phyloP scores from a whole-genome alignment of 2,888 invertebrate species.

The Fragum fragum region DNA sequence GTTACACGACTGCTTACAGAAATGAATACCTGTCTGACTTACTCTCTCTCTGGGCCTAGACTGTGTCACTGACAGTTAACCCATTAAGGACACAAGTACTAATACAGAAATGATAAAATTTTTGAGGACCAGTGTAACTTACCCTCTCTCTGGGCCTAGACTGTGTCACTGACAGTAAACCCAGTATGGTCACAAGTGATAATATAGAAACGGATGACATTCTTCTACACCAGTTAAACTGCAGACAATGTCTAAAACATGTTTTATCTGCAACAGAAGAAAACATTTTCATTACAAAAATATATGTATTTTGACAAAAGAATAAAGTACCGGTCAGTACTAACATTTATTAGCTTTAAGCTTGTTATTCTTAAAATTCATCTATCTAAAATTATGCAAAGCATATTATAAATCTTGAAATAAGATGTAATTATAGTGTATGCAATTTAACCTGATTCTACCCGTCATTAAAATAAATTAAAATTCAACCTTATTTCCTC shows the following conservation, averaged over 20 bases:
- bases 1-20: too few relatives aligned
- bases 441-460: too few relatives aligned
- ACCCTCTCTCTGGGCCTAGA: conserved; percentile 39
- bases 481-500: too few relatives aligned
- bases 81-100: conserved; percentile 24
- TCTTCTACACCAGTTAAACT: conserved; percentile 27
- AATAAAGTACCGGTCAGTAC: too few relatives aligned
- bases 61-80: conserved; percentile 23
- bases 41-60: conserved; percentile 38
- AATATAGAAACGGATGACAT: conserved; percentile 15
- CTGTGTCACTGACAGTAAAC: conserved; percentile 24
- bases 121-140: conserved; percentile 5
- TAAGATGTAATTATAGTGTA: too few relatives aligned
- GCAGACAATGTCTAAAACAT: conserved; percentile 18
- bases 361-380: too few relatives aligned
- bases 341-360: too few relatives aligned
- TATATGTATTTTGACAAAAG: too few relatives aligned
- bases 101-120: neutral
- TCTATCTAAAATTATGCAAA: too few relatives aligned
- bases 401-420: too few relatives aligned
- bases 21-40: too few relatives aligned
- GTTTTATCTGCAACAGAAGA: conserved; percentile 2
- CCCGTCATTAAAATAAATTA: too few relatives aligned
- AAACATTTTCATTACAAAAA: neutral
- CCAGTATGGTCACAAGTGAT: conserved; percentile 23